Conservation (phyloP, 1,140 invertebrate genomes). For the Plodia interpunctella region DNA sequence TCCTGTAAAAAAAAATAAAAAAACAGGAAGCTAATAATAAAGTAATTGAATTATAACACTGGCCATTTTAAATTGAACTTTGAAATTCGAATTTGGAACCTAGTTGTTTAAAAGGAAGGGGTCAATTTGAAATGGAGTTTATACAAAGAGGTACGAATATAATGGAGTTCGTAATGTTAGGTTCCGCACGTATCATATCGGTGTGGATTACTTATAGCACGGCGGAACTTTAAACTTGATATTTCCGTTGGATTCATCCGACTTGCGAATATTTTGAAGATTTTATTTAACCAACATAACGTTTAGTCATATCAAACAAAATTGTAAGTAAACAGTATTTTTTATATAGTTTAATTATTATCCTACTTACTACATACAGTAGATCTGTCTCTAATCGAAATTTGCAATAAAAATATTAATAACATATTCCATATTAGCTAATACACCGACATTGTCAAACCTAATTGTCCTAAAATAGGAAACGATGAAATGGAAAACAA, state of each 20-base stretch:
- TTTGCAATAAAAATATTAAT: no score
- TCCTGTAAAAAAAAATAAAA: conserved; percentile 54
- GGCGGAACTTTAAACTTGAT: conserved; percentile 60
- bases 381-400: no score
- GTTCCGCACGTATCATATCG: conserved; percentile 61
- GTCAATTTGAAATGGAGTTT: conserved; percentile 28
- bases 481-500: no score
- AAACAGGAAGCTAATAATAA: conserved; percentile 56
- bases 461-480: no score
- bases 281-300: not conserved
- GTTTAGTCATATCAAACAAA: no score
- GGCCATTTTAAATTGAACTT: conserved; percentile 28
- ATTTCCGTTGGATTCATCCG: conserved; percentile 45
- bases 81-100: conserved; percentile 12
- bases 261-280: not conserved
- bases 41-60: conserved; percentile 61
- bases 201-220: conserved; percentile 47
- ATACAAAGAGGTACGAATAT: conserved; percentile 33
- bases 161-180: conserved; percentile 39
- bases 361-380: no score
- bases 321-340: no score
- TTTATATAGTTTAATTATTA: no score
- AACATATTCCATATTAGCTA: no score
- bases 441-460: no score
- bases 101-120: conserved; percentile 11